These are phyloP conservation scores for Palythoa grandis DNA, from an alignment of 92 coral and sea anemone genomes.

Conservation along the genomic window DNA sequence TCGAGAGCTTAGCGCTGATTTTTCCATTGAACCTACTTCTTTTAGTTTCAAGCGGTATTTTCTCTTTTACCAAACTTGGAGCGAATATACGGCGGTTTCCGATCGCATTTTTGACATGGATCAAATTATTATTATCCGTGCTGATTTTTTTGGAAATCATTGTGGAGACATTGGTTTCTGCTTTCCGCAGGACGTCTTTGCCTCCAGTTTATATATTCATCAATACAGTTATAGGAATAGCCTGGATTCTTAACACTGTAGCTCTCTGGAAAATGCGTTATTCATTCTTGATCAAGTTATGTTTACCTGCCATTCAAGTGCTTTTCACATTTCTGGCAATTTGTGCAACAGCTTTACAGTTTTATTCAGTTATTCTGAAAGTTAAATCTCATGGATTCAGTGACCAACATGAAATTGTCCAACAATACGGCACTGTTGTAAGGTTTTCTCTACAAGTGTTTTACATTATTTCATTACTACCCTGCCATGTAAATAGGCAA, in stretches of 20 bases:
- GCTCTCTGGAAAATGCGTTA: constrained; percentile 76
- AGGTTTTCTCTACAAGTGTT: constrained; percentile 66
- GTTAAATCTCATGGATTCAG: constrained; percentile 29
- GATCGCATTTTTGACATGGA: constrained; percentile 54
- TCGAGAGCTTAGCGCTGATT: constrained; percentile 69
- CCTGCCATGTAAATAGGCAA: constrained; percentile 27
- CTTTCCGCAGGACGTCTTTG: constrained; percentile 42
- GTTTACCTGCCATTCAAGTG: constrained; percentile 59
- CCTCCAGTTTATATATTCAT: constrained; percentile 70
- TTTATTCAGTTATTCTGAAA: constrained; percentile 62
- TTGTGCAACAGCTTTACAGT: constrained; percentile 55
- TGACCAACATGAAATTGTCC: constrained; percentile 45
- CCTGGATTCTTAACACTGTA: constrained; percentile 76
- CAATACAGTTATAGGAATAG: constrained; percentile 56
- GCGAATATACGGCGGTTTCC: constrained; percentile 33
- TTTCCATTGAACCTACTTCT: constrained; percentile 78
- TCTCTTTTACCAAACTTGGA: constrained; percentile 51
- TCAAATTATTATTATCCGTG: constrained; percentile 52
- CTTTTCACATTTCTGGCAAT: constrained; percentile 49
- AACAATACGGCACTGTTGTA: constrained; percentile 67
- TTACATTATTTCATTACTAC: constrained; percentile 56
- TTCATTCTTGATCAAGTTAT: constrained; percentile 47
- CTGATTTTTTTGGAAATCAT: constrained; percentile 56
- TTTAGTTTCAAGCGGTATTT: constrained; percentile 64
- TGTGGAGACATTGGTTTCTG: constrained; percentile 60